Percentiles rank a stretch among this genome's conserved stretches.
Conservation (phyloP, 2,797 vertebrate species). For the Anguilla megastoma region DNA sequence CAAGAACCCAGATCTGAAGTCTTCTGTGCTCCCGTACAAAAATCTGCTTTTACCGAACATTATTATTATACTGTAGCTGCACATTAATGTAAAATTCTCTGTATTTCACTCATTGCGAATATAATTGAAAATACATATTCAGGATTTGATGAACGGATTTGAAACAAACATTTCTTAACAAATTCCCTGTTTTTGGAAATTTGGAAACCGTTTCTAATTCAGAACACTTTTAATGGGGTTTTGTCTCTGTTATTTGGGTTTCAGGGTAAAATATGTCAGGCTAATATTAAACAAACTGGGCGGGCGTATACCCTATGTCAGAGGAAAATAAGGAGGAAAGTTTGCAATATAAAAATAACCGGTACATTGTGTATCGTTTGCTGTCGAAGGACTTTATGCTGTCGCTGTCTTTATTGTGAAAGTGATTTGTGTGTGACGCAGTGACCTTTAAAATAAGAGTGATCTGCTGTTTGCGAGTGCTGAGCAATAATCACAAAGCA, state of each 20-base stretch:
- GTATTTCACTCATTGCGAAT: too few relatives aligned
- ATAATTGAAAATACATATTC: too few relatives aligned
- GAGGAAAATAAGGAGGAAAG: conserved; percentile 32
- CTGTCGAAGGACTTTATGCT: conserved; percentile 53
- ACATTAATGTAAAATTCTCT: too few relatives aligned
- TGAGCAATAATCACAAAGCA: conserved; percentile 29
- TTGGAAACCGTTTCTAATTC: too few relatives aligned
- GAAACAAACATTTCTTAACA: too few relatives aligned
- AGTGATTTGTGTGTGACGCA: conserved; percentile 39
- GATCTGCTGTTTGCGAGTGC: conserved; percentile 34
- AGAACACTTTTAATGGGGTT: conserved; percentile 15
- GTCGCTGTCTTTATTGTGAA: conserved; percentile 42
- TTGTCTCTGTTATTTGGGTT: background rate
- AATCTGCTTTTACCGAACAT: too few relatives aligned
- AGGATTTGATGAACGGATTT: too few relatives aligned
- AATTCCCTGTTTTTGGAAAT: too few relatives aligned
- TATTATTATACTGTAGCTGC: too few relatives aligned
- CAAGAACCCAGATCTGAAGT: too few relatives aligned
- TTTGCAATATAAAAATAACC: conserved; percentile 46
- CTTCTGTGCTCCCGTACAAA: too few relatives aligned
- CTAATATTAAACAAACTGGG: conserved; percentile 5
- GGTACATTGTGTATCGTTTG: conserved; percentile 50
- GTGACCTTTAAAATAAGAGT: conserved; percentile 53
- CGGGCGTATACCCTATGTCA: conserved; percentile 44
- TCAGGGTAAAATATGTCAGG: background rate